Conservation (phyloP, 2,113 vertebrate genomes). For the Mus musculus region GRCm39 chr11:63067001-63067500, state of each 20-base stretch:
- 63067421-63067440: constrained; percentile 18
- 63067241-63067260: not conserved
- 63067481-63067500: not conserved
- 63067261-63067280: not conserved
- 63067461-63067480: not conserved
- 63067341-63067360: not conserved
- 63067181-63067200: not conserved
- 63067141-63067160: not conserved
- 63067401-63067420: not conserved
- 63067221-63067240: not conserved
- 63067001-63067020: not conserved
- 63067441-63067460: not conserved
- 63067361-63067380: not conserved
- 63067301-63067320: constrained; percentile 56
- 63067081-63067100: not conserved
- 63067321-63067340: not conserved
- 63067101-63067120: not conserved
- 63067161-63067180: not conserved
- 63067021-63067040: not conserved
- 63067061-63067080: not conserved
- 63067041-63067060: constrained; percentile 4
- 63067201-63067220: not conserved
- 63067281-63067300: not conserved
- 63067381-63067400: not conserved
- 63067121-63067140: not conserved